Conservation (phyloP, 2,113 vertebrate genomes). For the Mustela lutreola region DNA sequence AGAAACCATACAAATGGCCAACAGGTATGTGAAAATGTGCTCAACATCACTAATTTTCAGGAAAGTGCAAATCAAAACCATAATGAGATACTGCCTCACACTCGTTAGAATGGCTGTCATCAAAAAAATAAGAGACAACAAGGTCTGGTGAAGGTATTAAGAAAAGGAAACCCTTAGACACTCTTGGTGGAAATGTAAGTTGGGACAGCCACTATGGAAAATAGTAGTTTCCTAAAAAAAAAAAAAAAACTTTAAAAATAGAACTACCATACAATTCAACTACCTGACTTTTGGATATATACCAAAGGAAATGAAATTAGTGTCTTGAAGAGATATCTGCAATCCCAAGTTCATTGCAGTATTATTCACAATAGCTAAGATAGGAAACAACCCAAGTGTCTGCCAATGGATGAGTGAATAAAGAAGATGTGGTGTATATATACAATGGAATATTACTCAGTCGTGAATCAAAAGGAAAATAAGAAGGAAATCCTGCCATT, state of each 20-base stretch:
- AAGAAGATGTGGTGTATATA: neutral
- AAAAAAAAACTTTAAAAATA: neutral
- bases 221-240: neutral
- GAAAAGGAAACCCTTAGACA: neutral
- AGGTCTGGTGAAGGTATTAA: neutral
- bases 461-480: neutral
- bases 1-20: neutral
- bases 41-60: neutral
- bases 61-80: neutral
- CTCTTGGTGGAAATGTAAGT: neutral
- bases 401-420: neutral
- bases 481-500: neutral
- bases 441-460: neutral
- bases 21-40: neutral
- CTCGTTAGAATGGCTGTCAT: neutral
- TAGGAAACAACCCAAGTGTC: neutral
- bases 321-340: neutral
- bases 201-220: neutral
- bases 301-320: neutral
- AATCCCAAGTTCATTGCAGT: neutral
- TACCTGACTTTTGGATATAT: neutral
- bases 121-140: neutral
- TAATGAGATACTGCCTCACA: neutral
- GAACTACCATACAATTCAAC: neutral
- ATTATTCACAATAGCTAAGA: neutral